Evolutionary conservation across 1,140 invertebrate genomes (phyloP), one percentile per base, ranked within the genome.

Genomic region (Drosophila rhopaloa): DNA sequence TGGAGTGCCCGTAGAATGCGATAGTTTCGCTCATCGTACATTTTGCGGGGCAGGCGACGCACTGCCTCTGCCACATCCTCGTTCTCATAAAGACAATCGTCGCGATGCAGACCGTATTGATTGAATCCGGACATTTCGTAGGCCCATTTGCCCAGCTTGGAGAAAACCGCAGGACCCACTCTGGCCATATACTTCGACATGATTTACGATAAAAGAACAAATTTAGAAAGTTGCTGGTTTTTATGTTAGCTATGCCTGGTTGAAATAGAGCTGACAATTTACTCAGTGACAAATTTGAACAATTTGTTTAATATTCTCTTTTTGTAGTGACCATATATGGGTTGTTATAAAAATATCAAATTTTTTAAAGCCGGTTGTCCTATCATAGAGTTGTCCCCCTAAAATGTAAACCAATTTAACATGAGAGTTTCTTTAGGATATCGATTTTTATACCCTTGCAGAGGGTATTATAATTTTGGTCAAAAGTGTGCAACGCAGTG

Each of bases 11-110:
- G 94, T 6, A 96, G 85, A 55, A 98, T 94, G 48, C 97, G 95
- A 89, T 95, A 98, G 85, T 95, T 96, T 48, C 97, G 94, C 82
- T 97, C 96, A 92, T 98, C 97, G 13, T 95, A 80, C 6, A 96
- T 24, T 41, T 96, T 86, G 74, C 76, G 81, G 0, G 97, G 97
- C 16, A 98, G 79, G 63, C 97, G 94, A 40, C 95, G 94, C 0
- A 98, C 81, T 24, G 97, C 97, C 93, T 98, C 97, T 60, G 93
- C 89, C 0, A 98, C 97, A 81, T 96, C 95, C 1, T 93, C 93
- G 81, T 93, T 94, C 84, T 97, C 96, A 76, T 95, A 85, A 0
- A 96, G 86, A 40, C 95, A 92, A 92, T 98, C 97, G 92, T 98
- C 96, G 59, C 95, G 94, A 89, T 95, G 94, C n/a, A 98, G 93